Percentiles rank a stretch among this genome's conserved stretches.
Evolutionary conservation across 2,888 invertebrate genomes (phyloP).

Genomic region (Acanthoscelides obtectus): DNA sequence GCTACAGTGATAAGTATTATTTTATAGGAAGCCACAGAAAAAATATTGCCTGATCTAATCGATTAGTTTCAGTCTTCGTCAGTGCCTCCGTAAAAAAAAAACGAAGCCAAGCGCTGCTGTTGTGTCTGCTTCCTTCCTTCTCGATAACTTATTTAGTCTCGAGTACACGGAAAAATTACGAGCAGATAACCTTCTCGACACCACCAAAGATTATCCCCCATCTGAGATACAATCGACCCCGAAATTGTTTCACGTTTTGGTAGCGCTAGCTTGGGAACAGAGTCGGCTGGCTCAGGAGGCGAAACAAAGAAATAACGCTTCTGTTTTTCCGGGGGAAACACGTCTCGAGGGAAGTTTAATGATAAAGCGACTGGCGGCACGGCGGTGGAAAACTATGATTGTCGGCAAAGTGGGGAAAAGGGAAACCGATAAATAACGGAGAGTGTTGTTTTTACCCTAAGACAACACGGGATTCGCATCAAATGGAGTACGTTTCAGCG

Average conservation of each 20-base stretch:
- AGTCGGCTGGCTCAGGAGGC: not conserved
- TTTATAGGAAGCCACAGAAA: no score
- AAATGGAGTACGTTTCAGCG: constrained; percentile 8
- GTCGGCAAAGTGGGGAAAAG: constrained; percentile 44
- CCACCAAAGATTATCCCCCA: not conserved
- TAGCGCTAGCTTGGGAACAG: not conserved
- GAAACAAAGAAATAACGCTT: constrained; percentile 4
- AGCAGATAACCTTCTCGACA: not conserved
- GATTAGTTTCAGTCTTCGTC: no score
- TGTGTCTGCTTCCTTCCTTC: not conserved
- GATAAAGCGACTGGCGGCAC: constrained; percentile 38
- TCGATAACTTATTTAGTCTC: not conserved
- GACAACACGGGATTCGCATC: constrained; percentile 30
- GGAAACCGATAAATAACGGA: constrained; percentile 41
- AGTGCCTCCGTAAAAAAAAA: no score
- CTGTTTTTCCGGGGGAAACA: constrained; percentile 28
- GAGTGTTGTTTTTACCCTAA: constrained; percentile 17
- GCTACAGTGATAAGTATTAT: no score
- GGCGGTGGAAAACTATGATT: constrained; percentile 44
- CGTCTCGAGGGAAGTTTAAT: constrained; percentile 41
- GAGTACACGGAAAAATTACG: not conserved
- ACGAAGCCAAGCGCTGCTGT: no score
- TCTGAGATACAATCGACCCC: not conserved
- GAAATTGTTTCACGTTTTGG: not conserved
- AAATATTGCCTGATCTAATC: no score